Evolutionary conservation across 1,140 invertebrate genomes (phyloP), one percentile per base, ranked within the genome.

Genomic region (Drosophila lacertosa): DNA sequence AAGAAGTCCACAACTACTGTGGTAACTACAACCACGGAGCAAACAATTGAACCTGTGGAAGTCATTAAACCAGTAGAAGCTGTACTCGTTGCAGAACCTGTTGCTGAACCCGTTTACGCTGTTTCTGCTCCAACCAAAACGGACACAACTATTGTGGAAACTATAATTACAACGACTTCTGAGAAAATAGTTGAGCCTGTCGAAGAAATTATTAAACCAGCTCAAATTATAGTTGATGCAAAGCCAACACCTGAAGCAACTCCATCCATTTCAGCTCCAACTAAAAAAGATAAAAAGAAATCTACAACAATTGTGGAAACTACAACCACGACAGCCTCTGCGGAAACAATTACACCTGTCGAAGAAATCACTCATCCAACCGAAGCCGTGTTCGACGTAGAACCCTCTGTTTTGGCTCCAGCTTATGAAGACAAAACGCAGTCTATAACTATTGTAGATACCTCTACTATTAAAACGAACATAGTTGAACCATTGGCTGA

Each of bases 271-370:
- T 35, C 51, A 13, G 11, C 32, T 20, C 37, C 39, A 16, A 9
- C 39, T 33, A 73, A 58, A 18, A 58, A 66, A 39, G 69, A 66
- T 2, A 66, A 58, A 50, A 66, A 74, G 9, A 35, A 58, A 16
- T 6, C 35, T 2, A 59, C 50, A 35, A 22, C 47, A 3, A n/a
- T 26, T 33, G 63, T 59, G 11, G n/a, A 29, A 57, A 57, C 37
- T 11, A 42, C 47, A 10, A 26, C 29, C 7, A 47, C 26, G 26
- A 7, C 40, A n/a, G n/a, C n/a, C n/a, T 18, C 33, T 20, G 55
- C 55, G 13, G 29, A 62, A 4, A 16, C 15, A 11, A 26, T 55
- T 0, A 42, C 18, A 11, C 50, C 64, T 55, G 6, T 7, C 44
- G 35, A 37, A 33, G n/a, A 16, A 18, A 0, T 18, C 10, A 40